These are phyloP conservation scores for Clytia hemisphaerica DNA, from an alignment of 30 jellyfish, hydroid and myxozoan species.

Conservation along the genomic window DNA sequence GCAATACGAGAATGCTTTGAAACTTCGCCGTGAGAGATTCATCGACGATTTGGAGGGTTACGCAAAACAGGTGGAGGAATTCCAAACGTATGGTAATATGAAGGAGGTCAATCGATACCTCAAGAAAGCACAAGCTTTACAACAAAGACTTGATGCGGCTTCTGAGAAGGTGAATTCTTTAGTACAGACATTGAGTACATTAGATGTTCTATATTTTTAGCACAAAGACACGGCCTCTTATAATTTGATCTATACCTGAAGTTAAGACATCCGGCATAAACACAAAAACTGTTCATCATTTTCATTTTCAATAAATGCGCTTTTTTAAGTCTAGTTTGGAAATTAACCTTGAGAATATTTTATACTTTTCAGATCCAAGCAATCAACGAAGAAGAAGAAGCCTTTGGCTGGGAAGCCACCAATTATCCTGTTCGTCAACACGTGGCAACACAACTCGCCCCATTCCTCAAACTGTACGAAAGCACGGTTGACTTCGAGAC, in stretches of 20 bases:
- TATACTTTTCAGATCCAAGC: conserved; percentile 52
- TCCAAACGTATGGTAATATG: conserved; percentile 94
- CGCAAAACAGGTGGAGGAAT: conserved; percentile 88
- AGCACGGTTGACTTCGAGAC: conserved; percentile 89
- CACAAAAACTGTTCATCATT: no score
- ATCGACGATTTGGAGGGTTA: conserved; percentile 92
- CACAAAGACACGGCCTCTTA: no score
- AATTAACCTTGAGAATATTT: not conserved
- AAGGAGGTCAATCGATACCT: conserved; percentile 74
- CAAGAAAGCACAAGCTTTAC: conserved; percentile 90
- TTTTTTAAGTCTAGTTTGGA: not conserved
- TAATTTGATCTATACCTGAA: no score
- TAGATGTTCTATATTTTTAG: no score
- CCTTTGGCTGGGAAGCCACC: conserved; percentile 91
- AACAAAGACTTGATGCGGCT: conserved; percentile 72
- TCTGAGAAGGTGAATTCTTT: conserved; percentile 63
- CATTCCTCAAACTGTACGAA: conserved; percentile 78
- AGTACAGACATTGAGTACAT: no score
- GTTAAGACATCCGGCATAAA: no score
- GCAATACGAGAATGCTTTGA: conserved; percentile 85
- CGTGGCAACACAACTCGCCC: conserved; percentile 64
- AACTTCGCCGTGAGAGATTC: conserved; percentile 79
- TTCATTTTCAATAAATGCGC: no score
- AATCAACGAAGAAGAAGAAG: conserved; percentile 91
- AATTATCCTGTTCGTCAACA: conserved; percentile 80